Percentiles rank a stretch among this genome's conserved stretches.
phyloP scores from a whole-genome alignment of 2,113 vertebrate species.

The Oreochromis aureus region DNA sequence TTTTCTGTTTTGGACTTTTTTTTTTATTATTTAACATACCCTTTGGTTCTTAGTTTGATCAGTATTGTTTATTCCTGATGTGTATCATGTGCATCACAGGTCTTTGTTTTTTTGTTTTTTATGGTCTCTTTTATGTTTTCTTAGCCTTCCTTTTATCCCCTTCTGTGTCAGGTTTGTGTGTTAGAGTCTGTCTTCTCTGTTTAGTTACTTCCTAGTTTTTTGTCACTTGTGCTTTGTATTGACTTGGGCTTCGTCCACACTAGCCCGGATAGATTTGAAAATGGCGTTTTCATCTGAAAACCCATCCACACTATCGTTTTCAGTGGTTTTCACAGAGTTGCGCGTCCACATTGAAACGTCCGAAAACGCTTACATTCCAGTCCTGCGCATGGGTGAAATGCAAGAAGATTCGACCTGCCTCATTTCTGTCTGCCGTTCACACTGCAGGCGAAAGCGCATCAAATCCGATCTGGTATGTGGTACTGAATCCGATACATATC shows the following conservation, averaged over 20 bases:
- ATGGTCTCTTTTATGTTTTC: background rate
- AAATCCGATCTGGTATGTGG: too few species aligned
- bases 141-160: background rate
- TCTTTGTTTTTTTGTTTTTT: background rate
- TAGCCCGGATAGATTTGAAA: too few species aligned
- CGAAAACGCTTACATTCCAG: too few species aligned
- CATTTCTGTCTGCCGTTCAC: too few species aligned
- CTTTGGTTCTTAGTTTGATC: background rate
- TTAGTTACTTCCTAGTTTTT: background rate
- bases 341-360: too few species aligned
- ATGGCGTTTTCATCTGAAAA: too few species aligned
- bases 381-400: too few species aligned
- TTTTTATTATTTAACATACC: background rate
- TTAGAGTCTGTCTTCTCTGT: background rate
- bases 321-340: too few species aligned
- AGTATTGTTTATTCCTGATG: background rate
- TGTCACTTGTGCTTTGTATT: background rate
- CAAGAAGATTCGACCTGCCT: too few species aligned
- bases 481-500: too few species aligned
- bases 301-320: too few species aligned
- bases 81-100: background rate
- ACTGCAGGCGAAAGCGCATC: too few species aligned
- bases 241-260: rapidly evolving
- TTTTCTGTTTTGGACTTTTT: background rate
- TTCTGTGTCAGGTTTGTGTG: background rate